Base-by-base conservation (phyloP, 2,113 vertebrate genomes). In the Pristiophorus japonicus region DNA sequence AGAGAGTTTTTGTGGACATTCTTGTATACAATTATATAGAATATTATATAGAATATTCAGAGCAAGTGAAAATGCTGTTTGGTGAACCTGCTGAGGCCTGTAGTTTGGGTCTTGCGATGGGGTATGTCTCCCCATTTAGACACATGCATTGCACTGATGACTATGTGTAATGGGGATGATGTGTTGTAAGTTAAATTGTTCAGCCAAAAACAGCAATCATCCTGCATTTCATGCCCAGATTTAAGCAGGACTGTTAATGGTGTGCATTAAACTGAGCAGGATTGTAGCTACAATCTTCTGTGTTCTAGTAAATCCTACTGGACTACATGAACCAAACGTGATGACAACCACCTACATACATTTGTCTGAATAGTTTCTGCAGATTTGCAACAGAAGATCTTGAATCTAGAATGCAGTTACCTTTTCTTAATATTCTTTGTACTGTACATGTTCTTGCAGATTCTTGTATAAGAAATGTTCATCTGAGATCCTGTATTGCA, bases 391-490 rank as follows among this genome's bases (percentile, higher is more conserved):
- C 24, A 94, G 93, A 94, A 45, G 63, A 73, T 73, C 66, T 94
- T 67, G 42, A 66, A 14, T 30, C 3, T 14, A 27, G 20, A 66
- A 38, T 42, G 55, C 70, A 11, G 65, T 94, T 65, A 70, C 10
- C 12, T 30, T 45, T 65, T 94, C 91, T 6, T 38, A n/a, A n/a
- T n/a, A 47, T 94, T 42, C 92, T 94, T 94, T 94, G 42, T 90
- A 90, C 59, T 90, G 84, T 90, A 90, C 87, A 73, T 67, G n/a
- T 66, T 67, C 47, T 55, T 59, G 51, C 62, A 67, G 65, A 30
- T 70, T 94, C 92, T 51, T 16, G 11, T 70, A 42, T 51, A 66
- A 93, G 93, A 34, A 90, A 90, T 47, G 45, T 67, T 73, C 45
- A 70, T 73, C 66, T 47, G 47, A 59, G 87, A 59, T 90, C 51